A percentile compares a stretch with the other conserved stretches of the same genome.
phyloP scores from a whole-genome alignment of 1,140 invertebrate species.

The Drosophila subobscura region DNA sequence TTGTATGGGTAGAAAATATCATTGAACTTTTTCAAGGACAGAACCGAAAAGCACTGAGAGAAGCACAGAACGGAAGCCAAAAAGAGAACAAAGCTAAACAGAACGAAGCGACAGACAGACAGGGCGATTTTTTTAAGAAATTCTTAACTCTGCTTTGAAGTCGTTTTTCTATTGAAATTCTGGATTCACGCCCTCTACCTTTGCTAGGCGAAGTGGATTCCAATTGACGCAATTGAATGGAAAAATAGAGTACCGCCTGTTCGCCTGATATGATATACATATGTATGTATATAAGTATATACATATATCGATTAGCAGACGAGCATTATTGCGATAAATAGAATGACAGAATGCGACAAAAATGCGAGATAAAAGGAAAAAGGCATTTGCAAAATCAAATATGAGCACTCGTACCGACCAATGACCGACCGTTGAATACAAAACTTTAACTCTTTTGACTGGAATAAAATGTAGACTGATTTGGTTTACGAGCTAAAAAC shows the following conservation, averaged over 20 bases:
- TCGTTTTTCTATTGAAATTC: background rate
- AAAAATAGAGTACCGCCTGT: background rate
- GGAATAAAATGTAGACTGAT: slow-evolving; percentile 61
- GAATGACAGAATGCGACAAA: background rate
- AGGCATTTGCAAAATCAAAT: too few relatives aligned
- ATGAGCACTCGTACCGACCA: slow-evolving; percentile 2
- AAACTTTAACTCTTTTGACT: slow-evolving; percentile 12
- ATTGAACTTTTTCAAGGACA: slow-evolving; percentile 77
- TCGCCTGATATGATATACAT: slow-evolving; percentile 15
- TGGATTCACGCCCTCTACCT: slow-evolving; percentile 8
- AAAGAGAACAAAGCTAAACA: slow-evolving; percentile 5
- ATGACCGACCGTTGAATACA: slow-evolving; percentile 25
- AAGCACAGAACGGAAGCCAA: slow-evolving; percentile 24
- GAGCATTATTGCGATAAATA: slow-evolving; percentile 16
- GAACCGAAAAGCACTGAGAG: slow-evolving; percentile 3
- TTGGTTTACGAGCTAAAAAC: slow-evolving; percentile 3
- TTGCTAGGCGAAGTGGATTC: background rate
- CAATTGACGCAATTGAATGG: slow-evolving; percentile 40
- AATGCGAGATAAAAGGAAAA: slow-evolving; percentile 19
- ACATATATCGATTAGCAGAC: slow-evolving; percentile 16
- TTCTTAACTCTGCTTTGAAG: slow-evolving; percentile 4
- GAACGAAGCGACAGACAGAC: slow-evolving; percentile 11
- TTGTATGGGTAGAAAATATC: slow-evolving; percentile 35
- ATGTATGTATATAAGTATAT: too few relatives aligned
- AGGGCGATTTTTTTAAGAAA: background rate